Conservation (phyloP, 2,888 invertebrate species). For the Barypeithes pellucidus region DNA sequence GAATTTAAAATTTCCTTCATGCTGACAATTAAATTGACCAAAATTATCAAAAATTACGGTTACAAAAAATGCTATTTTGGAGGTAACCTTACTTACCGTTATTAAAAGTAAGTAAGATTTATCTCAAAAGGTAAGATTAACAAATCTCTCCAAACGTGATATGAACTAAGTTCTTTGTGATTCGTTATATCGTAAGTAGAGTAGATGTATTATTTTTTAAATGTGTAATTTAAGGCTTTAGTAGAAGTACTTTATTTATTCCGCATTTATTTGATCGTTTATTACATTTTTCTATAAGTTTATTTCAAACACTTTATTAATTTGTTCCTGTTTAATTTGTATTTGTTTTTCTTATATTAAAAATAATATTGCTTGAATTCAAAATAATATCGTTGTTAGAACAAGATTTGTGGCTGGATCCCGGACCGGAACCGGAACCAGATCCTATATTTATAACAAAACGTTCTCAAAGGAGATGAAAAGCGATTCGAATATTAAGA, state of each 20-base stretch:
- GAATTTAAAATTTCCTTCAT: too few species aligned
- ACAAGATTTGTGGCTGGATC: too few species aligned
- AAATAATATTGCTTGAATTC: too few species aligned
- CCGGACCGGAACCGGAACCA: too few species aligned
- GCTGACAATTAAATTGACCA: too few species aligned
- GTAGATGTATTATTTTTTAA: slow-evolving; percentile 44
- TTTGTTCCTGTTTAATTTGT: not conserved
- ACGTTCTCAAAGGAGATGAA: too few species aligned
- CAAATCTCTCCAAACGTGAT: slow-evolving; percentile 64
- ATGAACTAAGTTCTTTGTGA: slow-evolving; percentile 66
- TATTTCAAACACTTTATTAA: not conserved
- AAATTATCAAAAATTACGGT: too few species aligned
- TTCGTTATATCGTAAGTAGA: slow-evolving; percentile 62
- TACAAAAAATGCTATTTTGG: slow-evolving; percentile 24
- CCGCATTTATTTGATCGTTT: not conserved
- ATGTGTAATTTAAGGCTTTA: slow-evolving; percentile 19
- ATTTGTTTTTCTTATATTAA: too few species aligned
- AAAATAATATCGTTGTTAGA: too few species aligned
- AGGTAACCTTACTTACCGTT: slow-evolving; percentile 19
- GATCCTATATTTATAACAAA: too few species aligned
- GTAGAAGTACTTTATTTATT: slow-evolving; percentile 3
- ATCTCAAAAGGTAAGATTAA: slow-evolving; percentile 33
- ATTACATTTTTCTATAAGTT: not conserved
- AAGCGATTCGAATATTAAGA: too few species aligned
- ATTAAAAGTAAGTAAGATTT: slow-evolving; percentile 11